Evolutionary conservation across 2,113 vertebrate genomes (phyloP), one percentile per base, ranked within the genome.

Genomic region (Thymallus thymallus): DNA sequence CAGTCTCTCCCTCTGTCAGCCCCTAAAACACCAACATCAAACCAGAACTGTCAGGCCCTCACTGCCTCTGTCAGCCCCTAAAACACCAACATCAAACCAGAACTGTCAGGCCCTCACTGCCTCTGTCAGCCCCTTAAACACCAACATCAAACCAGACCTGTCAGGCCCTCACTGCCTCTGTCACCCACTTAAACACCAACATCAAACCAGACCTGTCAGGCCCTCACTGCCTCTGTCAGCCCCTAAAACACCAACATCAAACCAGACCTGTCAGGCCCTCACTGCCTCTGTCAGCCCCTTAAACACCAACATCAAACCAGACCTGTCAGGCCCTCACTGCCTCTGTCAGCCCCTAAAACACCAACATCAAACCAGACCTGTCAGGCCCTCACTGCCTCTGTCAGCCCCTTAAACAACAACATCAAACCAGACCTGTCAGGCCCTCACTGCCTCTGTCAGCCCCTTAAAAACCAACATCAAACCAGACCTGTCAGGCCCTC

Each of bases 41-140:
- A 60, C n/a, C 56, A 60, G 20, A 22, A 20, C 56, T 58, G 16
- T 58, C 48, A 55, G 48, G 13, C 18, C 6, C 22, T 22, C n/a
- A 22, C n/a, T 51, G 14, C 46, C 46, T 18, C 72, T 77, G 72
- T 70, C 77, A 74, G 55, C 62, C 60, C 14, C 14, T 51, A 75
- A 77, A 80, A 77, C 82, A 82, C 74, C 55, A 56, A 56, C 20
- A 56, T 56, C 55, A 56, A 46, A 60, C n/a, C 56, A 60, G 20
- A 22, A 20, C 56, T 58, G 16, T 58, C 48, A 55, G 48, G 13
- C 18, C 6, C 22, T 22, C n/a, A 22, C n/a, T 51, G 14, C 46
- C 46, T 18, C 72, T 77, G 72, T 70, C 77, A 74, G 55, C 62
- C 60, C 14, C 14, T 51, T 77, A 77, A 80, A 77, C 82, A 82